Evolutionary conservation across 2,797 vertebrate genomes (phyloP), one percentile per base, ranked within the genome.

Genomic region (Taenioides sp.): DNA sequence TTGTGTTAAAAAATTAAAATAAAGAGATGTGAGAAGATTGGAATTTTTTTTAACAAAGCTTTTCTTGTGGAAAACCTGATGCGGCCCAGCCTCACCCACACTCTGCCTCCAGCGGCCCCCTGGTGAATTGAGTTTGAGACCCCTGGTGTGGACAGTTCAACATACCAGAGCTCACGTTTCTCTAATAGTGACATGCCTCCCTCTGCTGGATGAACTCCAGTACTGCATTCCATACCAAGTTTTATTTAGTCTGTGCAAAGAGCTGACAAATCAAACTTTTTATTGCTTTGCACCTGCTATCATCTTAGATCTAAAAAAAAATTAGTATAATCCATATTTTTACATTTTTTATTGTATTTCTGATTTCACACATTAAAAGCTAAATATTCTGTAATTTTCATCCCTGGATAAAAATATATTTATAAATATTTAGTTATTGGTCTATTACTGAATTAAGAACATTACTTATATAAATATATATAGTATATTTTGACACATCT

Each of bases 181-280:
- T 61, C 61, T 37, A 72, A 76, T 60, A 31, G 73, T 66, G 11
- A 68, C 75, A 72, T 4, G 20, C 47, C 74, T 37, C 81, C 84
- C 83, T 73, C 90, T 92, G 79, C 69, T 89, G 91, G 88, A 6
- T 5, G 61, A 22, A 50, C 52, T 1, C 0, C 25, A 7, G 5
- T 1, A 76, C 62, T 80, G 66, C 69, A 64, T 54, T 7, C 50
- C 69, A 64, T 52, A 54, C 52, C 52, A 25, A 23, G 11, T 23
- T 57, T 23, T 23, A 57, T 23, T 57, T 14, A 57, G 22, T 47
- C 43, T 4, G 14, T 22, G 54, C n/a, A 55, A 55, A 23, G 54
- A 55, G n/a, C 54, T 55, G 54, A 55, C n/a, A 1, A 22, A 55
- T 55, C 22, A 23, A 11, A 55, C 54, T 22, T 23, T 11, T 55